Conservation (phyloP, 2,888 invertebrate species). For the Antheraea assamensis region DNA sequence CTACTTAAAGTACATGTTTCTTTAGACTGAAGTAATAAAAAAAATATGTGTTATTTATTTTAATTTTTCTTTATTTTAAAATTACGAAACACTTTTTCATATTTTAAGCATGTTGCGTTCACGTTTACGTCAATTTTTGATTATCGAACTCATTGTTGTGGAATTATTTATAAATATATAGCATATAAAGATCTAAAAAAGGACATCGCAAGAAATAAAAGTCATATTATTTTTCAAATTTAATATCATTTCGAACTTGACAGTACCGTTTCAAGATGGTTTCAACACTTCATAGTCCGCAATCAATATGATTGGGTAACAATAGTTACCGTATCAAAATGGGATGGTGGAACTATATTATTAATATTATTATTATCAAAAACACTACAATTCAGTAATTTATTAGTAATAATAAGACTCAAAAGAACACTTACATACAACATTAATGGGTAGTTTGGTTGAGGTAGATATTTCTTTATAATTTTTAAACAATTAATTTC, state of each 20-base stretch:
- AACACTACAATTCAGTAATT: constrained; percentile 74
- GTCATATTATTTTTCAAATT: constrained; percentile 59
- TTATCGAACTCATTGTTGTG: too few species aligned
- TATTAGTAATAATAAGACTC: constrained; percentile 77
- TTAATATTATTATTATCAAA: constrained; percentile 71
- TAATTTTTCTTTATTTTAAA: too few species aligned
- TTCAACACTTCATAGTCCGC: constrained; percentile 58
- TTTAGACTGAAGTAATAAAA: too few species aligned
- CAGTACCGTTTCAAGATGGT: constrained; percentile 68
- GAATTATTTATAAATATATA: not conserved
- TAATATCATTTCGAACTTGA: constrained; percentile 69
- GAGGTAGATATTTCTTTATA: constrained; percentile 77
- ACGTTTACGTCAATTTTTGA: too few species aligned
- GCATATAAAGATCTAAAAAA: not conserved
- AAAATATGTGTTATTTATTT: too few species aligned
- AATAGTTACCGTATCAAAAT: constrained; percentile 81
- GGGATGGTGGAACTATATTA: constrained; percentile 64
- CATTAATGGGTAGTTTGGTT: constrained; percentile 80
- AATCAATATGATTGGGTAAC: constrained; percentile 76
- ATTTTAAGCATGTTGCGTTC: too few species aligned
- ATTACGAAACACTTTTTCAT: too few species aligned
- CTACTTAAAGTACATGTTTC: too few species aligned
- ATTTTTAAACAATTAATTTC: constrained; percentile 57
- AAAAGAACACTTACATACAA: constrained; percentile 79
- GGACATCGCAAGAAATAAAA: constrained; percentile 44